Conservation (phyloP, 2,888 invertebrate species). For the Abscondita cerata region DNA sequence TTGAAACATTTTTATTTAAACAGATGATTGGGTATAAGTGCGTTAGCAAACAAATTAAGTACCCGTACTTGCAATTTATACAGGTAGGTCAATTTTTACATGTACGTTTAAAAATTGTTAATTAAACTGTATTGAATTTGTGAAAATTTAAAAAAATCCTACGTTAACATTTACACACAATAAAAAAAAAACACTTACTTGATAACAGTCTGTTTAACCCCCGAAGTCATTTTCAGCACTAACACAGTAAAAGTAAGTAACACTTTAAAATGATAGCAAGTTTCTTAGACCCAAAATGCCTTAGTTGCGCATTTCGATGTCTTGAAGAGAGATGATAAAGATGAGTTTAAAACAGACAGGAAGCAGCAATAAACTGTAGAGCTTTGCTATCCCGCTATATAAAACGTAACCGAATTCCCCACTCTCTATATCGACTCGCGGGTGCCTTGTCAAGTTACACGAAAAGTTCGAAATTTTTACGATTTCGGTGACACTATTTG, state of each 20-base stretch:
- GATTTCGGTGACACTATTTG: constrained; percentile 23
- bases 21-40: constrained; percentile 2
- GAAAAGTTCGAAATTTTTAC: constrained; percentile 35
- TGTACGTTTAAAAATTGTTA: background rate
- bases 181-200: constrained; percentile 59
- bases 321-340: constrained; percentile 20
- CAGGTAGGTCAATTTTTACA: constrained; percentile 1
- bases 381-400: constrained; percentile 36
- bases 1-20: too few species aligned
- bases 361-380: constrained; percentile 31
- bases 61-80: background rate
- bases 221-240: constrained; percentile 58
- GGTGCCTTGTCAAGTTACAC: constrained; percentile 32
- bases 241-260: constrained; percentile 20
- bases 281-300: background rate
- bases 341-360: constrained; percentile 31
- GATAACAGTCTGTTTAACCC: constrained; percentile 64
- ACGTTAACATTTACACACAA: too few species aligned
- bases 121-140: background rate
- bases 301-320: constrained; percentile 23
- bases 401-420: constrained; percentile 39
- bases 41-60: background rate
- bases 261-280: constrained; percentile 14
- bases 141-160: too few species aligned
- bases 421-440: constrained; percentile 36